These are phyloP conservation scores for Agrochola litura DNA, from an alignment of 2,888 invertebrate genomes.

Conservation along the genomic window DNA sequence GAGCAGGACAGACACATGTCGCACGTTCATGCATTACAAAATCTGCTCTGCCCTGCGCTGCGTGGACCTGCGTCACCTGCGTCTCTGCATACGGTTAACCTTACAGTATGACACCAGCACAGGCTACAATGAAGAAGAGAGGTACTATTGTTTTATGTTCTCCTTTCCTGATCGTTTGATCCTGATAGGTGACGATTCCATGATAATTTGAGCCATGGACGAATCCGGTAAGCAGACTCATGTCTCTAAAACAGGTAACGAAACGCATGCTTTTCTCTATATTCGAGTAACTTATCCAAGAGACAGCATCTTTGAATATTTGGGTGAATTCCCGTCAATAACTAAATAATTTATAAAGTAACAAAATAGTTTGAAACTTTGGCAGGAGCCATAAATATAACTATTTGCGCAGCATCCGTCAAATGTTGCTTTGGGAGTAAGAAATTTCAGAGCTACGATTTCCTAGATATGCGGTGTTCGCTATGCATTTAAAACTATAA, in stretches of 20 bases:
- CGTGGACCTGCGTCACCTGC: no score
- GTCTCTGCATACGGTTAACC: no score
- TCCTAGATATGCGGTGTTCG: neutral
- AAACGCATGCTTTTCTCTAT: neutral
- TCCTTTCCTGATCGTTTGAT: neutral
- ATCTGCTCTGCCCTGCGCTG: no score
- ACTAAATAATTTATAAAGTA: conserved; percentile 40
- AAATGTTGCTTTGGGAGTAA: conserved; percentile 28
- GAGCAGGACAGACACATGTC: no score
- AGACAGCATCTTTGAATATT: conserved; percentile 23
- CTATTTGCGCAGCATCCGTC: conserved; percentile 35
- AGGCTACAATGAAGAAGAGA: neutral
- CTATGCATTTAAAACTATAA: neutral
- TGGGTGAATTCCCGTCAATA: conserved; percentile 7
- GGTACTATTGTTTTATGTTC: neutral
- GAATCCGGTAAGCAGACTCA: no score
- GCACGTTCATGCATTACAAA: no score
- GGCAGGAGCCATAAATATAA: conserved; percentile 29
- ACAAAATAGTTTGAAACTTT: conserved; percentile 45
- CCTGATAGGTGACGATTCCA: neutral
- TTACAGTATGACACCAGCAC: neutral
- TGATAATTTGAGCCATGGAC: neutral
- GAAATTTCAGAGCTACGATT: neutral
- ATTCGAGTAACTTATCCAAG: conserved; percentile 17
- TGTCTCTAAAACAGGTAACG: neutral